Percentiles rank a stretch among this genome's conserved stretches.
Evolutionary conservation across 2,888 invertebrate genomes (phyloP).

Genomic region (Drosophila kambysellisi): DNA sequence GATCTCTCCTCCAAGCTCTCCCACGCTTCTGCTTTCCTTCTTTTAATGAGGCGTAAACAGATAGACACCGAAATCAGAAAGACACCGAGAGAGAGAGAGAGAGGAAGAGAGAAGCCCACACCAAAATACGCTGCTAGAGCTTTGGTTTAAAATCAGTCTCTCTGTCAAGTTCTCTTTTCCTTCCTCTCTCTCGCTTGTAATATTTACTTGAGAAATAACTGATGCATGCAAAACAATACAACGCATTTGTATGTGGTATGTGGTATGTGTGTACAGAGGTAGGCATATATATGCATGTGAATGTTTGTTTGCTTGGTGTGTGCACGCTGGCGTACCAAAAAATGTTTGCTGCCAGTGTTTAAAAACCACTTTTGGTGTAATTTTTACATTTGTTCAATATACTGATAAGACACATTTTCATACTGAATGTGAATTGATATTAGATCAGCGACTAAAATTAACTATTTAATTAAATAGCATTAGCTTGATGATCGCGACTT

Average conservation of each 20-base stretch:
- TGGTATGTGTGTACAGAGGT: neutral
- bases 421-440: neutral
- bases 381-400: neutral
- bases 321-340: neutral
- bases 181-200: neutral
- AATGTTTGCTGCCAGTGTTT: neutral
- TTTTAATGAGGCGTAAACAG: neutral
- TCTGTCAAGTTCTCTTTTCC: neutral
- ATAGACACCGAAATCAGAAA: neutral
- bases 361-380: neutral
- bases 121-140: neutral
- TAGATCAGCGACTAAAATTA: neutral
- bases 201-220: neutral
- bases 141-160: neutral
- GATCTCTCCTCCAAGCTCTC: neutral
- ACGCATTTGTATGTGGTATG: neutral
- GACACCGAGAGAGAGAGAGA: neutral
- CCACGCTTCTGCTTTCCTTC: neutral
- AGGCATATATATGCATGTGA: neutral
- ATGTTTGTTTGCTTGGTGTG: neutral
- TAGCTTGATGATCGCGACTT: neutral
- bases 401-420: neutral
- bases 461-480: no score
- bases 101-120: neutral
- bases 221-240: neutral